Percentiles rank a stretch among this genome's conserved stretches.
phyloP scores from a whole-genome alignment of 2,113 vertebrate species.

The Urocolius indicus region DNA sequence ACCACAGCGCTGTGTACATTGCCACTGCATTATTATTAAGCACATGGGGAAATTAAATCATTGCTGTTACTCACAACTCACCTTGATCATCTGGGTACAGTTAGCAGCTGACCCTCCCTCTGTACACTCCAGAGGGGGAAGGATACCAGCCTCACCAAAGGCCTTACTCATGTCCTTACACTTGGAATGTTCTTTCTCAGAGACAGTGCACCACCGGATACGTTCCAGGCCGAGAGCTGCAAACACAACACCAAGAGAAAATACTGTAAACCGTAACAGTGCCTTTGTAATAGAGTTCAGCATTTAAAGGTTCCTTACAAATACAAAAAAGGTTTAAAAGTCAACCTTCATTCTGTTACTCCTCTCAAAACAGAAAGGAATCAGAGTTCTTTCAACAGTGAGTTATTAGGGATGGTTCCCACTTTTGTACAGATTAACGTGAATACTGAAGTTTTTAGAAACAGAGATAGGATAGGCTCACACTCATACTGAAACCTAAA shows the following conservation, averaged over 20 bases:
- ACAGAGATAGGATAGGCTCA: background rate
- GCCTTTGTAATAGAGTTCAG: background rate
- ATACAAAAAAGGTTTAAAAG: no score
- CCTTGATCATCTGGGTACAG: slow-evolving; percentile 85
- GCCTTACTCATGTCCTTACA: slow-evolving; percentile 85
- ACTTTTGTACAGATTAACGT: background rate
- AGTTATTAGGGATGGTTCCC: background rate
- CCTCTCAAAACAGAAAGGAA: background rate
- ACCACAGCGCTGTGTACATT: background rate
- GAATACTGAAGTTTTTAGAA: background rate
- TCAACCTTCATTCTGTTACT: background rate
- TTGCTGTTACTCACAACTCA: slow-evolving; percentile 56
- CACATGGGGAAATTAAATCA: background rate
- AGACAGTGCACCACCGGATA: slow-evolving; percentile 89
- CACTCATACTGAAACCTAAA: background rate
- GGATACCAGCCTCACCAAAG: slow-evolving; percentile 79
- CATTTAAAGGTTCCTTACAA: background rate
- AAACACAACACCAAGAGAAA: background rate
- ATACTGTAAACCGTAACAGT: background rate
- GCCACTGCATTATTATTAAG: background rate
- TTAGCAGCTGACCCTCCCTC: slow-evolving; percentile 55
- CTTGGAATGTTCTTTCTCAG: slow-evolving; percentile 81
- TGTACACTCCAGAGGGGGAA: slow-evolving; percentile 81
- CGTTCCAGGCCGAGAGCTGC: slow-evolving; percentile 74
- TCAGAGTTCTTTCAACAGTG: background rate